Conservation (phyloP, 2,797 vertebrate species). For the Sandelia bainsii region DNA sequence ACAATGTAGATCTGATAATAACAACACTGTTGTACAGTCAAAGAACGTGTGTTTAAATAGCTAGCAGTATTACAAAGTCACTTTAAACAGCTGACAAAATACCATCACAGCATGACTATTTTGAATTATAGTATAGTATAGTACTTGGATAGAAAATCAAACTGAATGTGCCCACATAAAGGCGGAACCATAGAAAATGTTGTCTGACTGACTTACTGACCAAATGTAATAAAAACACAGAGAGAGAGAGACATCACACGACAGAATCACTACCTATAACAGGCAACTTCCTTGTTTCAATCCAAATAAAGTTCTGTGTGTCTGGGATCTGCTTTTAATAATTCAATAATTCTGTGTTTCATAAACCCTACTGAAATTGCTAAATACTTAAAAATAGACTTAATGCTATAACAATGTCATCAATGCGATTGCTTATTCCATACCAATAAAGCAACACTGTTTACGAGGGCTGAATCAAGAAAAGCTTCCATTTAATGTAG, state of each 20-base stretch:
- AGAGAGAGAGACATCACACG: conserved; percentile 7
- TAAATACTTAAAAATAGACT: neutral
- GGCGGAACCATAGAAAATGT: neutral
- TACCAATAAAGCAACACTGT: conserved; percentile 9
- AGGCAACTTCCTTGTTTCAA: conserved; percentile 27
- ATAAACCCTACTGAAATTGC: neutral
- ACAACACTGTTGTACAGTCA: neutral
- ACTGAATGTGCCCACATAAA: neutral
- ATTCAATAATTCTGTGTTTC: neutral
- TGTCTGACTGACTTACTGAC: neutral
- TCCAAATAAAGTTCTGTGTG: neutral
- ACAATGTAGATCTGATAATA: neutral
- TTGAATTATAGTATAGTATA: conserved; percentile 1
- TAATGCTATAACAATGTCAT: neutral
- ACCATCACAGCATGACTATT: conserved; percentile 10
- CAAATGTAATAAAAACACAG: neutral
- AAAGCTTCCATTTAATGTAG: neutral
- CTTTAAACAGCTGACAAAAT: conserved; percentile 9
- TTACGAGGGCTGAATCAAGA: neutral
- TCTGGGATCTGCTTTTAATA: neutral
- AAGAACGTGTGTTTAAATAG: conserved; percentile 13
- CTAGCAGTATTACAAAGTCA: conserved; percentile 10
- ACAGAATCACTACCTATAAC: conserved; percentile 6
- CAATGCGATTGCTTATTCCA: neutral
- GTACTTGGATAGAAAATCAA: neutral